Evolutionary conservation across 2,888 invertebrate genomes (phyloP), one percentile per base, ranked within the genome.

Genomic region (Callyntrura guangdongensis): DNA sequence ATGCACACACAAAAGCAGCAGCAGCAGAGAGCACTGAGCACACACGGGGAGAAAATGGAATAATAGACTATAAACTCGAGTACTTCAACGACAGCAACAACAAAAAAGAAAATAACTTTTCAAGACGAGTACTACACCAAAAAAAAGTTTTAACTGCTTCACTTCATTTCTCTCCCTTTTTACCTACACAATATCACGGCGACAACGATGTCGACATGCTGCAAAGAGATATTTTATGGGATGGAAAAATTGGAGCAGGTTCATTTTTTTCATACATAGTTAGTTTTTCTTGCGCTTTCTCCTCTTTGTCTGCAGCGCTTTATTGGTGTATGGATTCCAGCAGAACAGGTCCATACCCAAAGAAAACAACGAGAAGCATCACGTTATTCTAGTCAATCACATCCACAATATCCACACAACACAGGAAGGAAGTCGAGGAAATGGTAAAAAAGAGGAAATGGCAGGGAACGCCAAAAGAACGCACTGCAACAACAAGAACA

Each of bases 201-300:
- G 36, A 36, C 36, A 36, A 36, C 36, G 36, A 36, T 6, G 36
- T 36, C 36, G 36, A 36, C 36, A 36, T 36, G 36, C 36, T 36
- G 9, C 49, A 56, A 14, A 36, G 49, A 69, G 53, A 25, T 69
- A 25, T 67, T 84, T 84, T 84, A 67, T 72, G 67, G 14, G 49
- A 84, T 67, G 69, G 69, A 84, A 69, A 53, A 85, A 74, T 72
- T 72, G 74, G 74, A 86, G 56, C 72, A 86, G 74, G 61, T 86
- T 74, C 84, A 84, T 56, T 69, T 49, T 6, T 53, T 47, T 84
- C 69, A 25, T 69, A 36, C 36, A 36, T 36, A 36, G 36, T 36
- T 36, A 53, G 25, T 82, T 61, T 82, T 27, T 74, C 74, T 86
- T 86, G 3, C 36, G 36, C 36, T 74, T 59, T 17, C 74, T 67